phyloP scores from a whole-genome alignment of 1,140 invertebrate genomes.

The Bicyclus anynana region DNA sequence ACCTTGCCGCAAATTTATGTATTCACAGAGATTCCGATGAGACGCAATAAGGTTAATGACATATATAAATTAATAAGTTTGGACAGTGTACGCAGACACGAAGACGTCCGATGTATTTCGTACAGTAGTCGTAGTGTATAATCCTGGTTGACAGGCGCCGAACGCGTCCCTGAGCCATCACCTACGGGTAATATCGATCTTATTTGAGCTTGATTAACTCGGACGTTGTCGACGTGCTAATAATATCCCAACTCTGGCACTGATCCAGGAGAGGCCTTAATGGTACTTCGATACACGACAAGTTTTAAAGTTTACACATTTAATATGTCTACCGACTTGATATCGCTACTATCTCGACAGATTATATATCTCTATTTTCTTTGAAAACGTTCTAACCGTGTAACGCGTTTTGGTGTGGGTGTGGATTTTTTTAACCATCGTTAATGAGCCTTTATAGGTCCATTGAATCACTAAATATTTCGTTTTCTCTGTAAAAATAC shows the following conservation, averaged over 20 bases:
- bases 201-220: slow-evolving; percentile 76
- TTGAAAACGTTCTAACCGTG: too few species aligned
- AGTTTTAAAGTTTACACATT: slow-evolving; percentile 58
- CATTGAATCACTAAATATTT: too few species aligned
- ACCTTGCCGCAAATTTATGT: slow-evolving; percentile 22
- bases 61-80: slow-evolving; percentile 8
- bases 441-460: too few species aligned
- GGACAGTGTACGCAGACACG: background rate
- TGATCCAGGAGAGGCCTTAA: slow-evolving; percentile 70
- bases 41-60: slow-evolving; percentile 28
- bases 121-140: background rate
- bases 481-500: too few species aligned
- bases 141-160: slow-evolving; percentile 26
- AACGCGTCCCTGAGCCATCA: slow-evolving; percentile 52
- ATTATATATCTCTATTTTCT: background rate
- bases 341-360: background rate
- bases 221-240: slow-evolving; percentile 68
- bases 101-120: background rate
- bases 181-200: slow-evolving; percentile 72
- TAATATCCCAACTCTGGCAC: slow-evolving; percentile 70
- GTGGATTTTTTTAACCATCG: too few species aligned
- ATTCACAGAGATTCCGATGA: slow-evolving; percentile 23
- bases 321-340: background rate
- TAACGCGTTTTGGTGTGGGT: too few species aligned
- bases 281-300: slow-evolving; percentile 70